A percentile compares a stretch with the other conserved stretches of the same genome.
Evolutionary conservation across 2,113 vertebrate genomes (phyloP).

Genomic region (Anguilla rostrata): DNA sequence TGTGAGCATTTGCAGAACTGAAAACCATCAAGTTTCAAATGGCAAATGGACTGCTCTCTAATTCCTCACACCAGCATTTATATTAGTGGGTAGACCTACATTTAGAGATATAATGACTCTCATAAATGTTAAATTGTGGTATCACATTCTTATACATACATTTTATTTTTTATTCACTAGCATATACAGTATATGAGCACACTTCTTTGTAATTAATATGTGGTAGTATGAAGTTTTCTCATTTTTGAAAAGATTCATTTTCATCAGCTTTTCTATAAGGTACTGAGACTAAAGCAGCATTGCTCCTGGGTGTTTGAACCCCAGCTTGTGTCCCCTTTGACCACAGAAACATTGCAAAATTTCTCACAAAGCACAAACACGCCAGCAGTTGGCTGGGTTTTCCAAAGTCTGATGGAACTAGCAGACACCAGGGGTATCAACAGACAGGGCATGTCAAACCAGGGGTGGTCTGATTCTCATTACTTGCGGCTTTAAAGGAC

Average conservation of each 20-base stretch:
- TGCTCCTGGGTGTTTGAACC: not conserved
- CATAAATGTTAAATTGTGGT: not conserved
- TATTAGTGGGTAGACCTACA: not conserved
- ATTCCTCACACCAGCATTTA: not conserved
- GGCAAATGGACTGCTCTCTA: constrained; percentile 52
- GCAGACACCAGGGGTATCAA: constrained; percentile 51
- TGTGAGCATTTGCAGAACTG: constrained; percentile 51
- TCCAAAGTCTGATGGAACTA: constrained; percentile 13
- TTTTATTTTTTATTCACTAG: not conserved
- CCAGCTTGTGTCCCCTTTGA: not conserved
- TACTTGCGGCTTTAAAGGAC: constrained; percentile 52
- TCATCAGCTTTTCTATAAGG: not conserved
- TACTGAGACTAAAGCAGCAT: not conserved
- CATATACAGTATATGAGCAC: not conserved
- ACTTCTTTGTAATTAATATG: not conserved
- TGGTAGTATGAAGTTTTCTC: not conserved
- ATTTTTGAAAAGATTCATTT: not conserved
- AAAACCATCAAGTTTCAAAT: constrained; percentile 57
- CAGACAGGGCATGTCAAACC: constrained; percentile 35
- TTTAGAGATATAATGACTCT: not conserved
- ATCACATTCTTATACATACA: not conserved
- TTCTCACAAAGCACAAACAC: constrained; percentile 19
- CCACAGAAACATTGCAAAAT: not conserved
- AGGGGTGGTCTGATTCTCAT: constrained; percentile 56
- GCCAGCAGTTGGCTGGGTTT: not conserved